Evolutionary conservation across 2,797 vertebrate genomes (phyloP).

Genomic region (Allobates femoralis): DNA sequence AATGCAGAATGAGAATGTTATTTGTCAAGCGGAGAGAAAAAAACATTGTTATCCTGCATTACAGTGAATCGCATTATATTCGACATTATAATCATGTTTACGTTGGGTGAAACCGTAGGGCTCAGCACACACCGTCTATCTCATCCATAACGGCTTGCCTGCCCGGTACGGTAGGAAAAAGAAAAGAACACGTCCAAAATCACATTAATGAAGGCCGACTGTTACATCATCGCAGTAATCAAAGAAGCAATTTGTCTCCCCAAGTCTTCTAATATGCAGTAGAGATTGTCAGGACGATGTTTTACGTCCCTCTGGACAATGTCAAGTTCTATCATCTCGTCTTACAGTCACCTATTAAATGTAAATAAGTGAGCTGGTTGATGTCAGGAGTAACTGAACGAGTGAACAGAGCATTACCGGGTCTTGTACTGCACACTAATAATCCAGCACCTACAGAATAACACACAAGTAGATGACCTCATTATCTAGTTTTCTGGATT

Average conservation of each 20-base stretch:
- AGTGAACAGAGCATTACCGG: neutral
- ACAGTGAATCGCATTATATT: conserved; percentile 1
- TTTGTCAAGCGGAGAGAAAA: conserved; percentile 45
- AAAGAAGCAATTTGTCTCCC: neutral
- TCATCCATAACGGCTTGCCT: neutral
- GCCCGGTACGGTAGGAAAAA: neutral
- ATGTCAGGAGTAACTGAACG: conserved; percentile 1
- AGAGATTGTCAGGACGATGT: neutral
- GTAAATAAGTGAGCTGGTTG: neutral
- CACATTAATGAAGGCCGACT: conserved; percentile 17
- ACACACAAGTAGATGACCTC: neutral
- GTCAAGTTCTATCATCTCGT: neutral
- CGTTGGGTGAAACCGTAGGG: conserved; percentile 24
- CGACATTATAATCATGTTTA: conserved; percentile 36
- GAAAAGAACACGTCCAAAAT: neutral
- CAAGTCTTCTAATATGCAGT: neutral
- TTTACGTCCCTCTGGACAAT: conserved; percentile 19
- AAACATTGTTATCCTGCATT: conserved; percentile 26
- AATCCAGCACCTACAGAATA: neutral
- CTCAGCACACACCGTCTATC: neutral
- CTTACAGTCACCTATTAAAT: neutral
- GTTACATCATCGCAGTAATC: conserved; percentile 1
- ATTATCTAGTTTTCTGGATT: neutral
- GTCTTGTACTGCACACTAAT: neutral
- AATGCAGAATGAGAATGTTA: conserved; percentile 42